Evolutionary conservation across 2,888 invertebrate species (phyloP).

Genomic region (Dolichomitus sp.): DNA sequence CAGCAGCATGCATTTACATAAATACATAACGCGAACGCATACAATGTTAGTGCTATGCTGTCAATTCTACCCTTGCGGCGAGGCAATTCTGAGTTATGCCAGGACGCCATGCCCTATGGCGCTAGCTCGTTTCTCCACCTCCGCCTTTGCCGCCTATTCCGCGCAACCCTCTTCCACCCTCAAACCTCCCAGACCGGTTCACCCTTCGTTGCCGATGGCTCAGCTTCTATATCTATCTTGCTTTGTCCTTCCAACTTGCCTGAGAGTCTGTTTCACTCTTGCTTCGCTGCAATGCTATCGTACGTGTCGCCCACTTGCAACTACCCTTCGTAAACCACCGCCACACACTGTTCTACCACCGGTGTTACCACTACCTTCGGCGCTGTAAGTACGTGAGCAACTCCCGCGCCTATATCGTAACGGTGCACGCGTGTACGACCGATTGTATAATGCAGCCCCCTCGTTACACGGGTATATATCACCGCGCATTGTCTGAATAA

Average conservation of each 20-base stretch:
- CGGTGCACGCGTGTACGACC: slow-evolving; percentile 51
- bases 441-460: slow-evolving; percentile 68
- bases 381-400: slow-evolving; percentile 58
- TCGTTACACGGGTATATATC: slow-evolving; percentile 69
- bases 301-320: slow-evolving; percentile 63
- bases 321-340: slow-evolving; percentile 64
- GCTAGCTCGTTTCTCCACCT: slow-evolving; percentile 67
- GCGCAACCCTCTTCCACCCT: slow-evolving; percentile 47
- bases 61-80: slow-evolving; percentile 85
- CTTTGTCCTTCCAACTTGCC: slow-evolving; percentile 46
- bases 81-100: slow-evolving; percentile 86
- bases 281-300: slow-evolving; percentile 21
- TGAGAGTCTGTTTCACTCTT: slow-evolving; percentile 47
- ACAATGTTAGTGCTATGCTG: slow-evolving; percentile 86
- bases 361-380: slow-evolving; percentile 46
- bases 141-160: slow-evolving; percentile 60
- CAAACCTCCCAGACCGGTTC: slow-evolving; percentile 43
- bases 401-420: slow-evolving; percentile 49
- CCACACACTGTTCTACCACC: slow-evolving; percentile 19
- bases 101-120: slow-evolving; percentile 82
- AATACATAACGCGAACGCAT: slow-evolving; percentile 86
- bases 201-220: slow-evolving; percentile 50
- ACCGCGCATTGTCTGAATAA: slow-evolving; percentile 67
- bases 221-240: slow-evolving; percentile 53
- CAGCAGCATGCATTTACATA: slow-evolving; percentile 84